Base-by-base conservation (phyloP, 2,888 invertebrate species). In the Drosophila meridiana region DNA sequence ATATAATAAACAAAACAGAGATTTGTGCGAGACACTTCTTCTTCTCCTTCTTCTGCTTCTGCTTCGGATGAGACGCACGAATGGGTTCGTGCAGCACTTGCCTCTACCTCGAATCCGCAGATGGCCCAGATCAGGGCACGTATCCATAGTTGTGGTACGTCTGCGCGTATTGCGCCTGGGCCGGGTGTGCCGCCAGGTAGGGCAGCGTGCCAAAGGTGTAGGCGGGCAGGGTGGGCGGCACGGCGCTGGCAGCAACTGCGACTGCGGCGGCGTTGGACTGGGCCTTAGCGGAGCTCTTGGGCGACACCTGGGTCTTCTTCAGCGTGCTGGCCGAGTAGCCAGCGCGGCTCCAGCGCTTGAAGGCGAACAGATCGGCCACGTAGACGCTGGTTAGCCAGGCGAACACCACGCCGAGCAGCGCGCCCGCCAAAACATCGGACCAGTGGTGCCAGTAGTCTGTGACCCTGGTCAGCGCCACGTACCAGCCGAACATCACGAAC, bases 91-190 rank as follows among this genome's bases (percentile, higher is more conserved):
- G 42, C 50, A 60, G 67, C 68, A 69, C 56, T 65, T 36, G 59
- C 50, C 63, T 47, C 43, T 14, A 1, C 1, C 7, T 5, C 42
- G n/a, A 11, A 1, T 36, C 13, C 26, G 3, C n/a, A n/a, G 48
- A 2, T 9, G 32, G 8, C 5, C 1, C 11, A n/a, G n/a, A n/a
- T 89, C 82, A 92, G 59, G 92, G 90, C 75, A 92, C 91, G 72
- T 92, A 92, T 28, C 91, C 92, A 59, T 92, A 92, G 65, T 92
- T 92, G 73, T 92, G 92, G 79, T 92, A 92, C 48, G 91, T 83
- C 42, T 92, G 92, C 36, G 90, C 91, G 66, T 91, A 91, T 56
- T 86, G 89, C 45, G 90, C 82, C 69, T 90, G 90, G 1, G 91
- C 85, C 3, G 86, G 90, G 78, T 90, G 89, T 3, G 87, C 87